phyloP scores from a whole-genome alignment of 2,113 vertebrate species.

The Mesocricetus auratus region DNA sequence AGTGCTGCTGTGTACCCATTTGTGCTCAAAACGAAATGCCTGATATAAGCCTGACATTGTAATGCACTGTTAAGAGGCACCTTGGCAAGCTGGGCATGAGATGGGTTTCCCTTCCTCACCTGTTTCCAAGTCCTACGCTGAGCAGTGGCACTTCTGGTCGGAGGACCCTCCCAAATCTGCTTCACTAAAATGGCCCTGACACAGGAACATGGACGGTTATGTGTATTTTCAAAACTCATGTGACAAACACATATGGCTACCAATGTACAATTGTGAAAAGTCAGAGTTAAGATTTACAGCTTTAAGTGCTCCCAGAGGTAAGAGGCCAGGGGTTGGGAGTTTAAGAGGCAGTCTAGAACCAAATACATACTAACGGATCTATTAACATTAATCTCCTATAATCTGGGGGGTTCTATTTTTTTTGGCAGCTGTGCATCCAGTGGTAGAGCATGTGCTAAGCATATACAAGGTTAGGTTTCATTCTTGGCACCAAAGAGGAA shows the following conservation, averaged over 20 bases:
- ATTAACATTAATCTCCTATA: not conserved
- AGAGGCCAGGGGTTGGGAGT: constrained; percentile 44
- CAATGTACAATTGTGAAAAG: not conserved
- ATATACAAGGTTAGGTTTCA: not conserved
- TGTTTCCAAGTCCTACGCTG: not conserved
- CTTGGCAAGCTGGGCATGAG: not conserved
- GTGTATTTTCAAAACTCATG: not conserved
- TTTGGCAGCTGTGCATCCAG: not conserved
- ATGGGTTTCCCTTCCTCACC: not conserved
- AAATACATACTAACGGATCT: not conserved
- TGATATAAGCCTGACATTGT: not conserved
- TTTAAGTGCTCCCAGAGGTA: constrained; percentile 51
- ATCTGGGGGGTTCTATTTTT: not conserved
- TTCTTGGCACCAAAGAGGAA: not conserved
- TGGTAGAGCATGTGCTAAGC: not conserved
- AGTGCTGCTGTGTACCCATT: not conserved
- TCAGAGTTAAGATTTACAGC: constrained; percentile 40
- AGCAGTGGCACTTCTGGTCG: not conserved
- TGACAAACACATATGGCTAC: not conserved
- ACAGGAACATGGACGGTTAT: not conserved
- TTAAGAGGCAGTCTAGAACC: not conserved
- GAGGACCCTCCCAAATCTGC: not conserved
- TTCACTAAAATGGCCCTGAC: not conserved
- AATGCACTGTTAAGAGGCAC: not conserved
- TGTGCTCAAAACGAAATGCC: not conserved